Evolutionary conservation across 2,888 invertebrate genomes (phyloP), one percentile per base, ranked within the genome.

Genomic region (Drosophila niveifrons): DNA sequence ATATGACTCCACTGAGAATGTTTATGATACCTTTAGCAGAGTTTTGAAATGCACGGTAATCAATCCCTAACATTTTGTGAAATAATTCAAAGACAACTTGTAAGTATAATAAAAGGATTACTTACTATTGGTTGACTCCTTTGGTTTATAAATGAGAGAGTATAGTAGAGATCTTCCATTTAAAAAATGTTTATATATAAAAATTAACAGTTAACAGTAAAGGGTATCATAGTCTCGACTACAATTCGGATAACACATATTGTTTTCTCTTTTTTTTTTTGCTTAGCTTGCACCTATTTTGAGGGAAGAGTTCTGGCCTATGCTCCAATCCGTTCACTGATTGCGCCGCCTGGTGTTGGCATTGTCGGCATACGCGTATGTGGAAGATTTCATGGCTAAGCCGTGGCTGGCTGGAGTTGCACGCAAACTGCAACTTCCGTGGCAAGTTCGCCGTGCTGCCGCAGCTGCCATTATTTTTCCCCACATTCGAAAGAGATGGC

Each of bases 351-450:
- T 46, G 69, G 47, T 50, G 64, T 43, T 58, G 57, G 67, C 39
- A 57, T 64, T 76, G 77, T 61, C 41, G 57, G 55, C 50, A 36
- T 10, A 39, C 52, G 44, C 65, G 62, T 59, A 55, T 64, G 48
- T n/a, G 63, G 18, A 62, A 56, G 64, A 68, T 66, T 62, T 52
- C 61, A 53, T 39, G 58, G 66, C 66, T 78, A 72, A 78, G 47
- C 57, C 57, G 28, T 4, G 46, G 67, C 61, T 59, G 61, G 61
- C 59, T 50, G 48, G 47, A 65, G 57, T 64, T 46, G 62, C 66
- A 73, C 66, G 56, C 75, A 59, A 72, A 58, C 57, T 78, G 78
- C 75, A 78, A 78, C 78, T 78, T 78, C 64, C 50, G 63, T 31
- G 55, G 55, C 72, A 74, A 77, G 64, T 74, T 74, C 52, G 55